Evolutionary conservation across 2,888 invertebrate genomes (phyloP), one percentile per base, ranked within the genome.

Genomic region (Eilema sororculum): DNA sequence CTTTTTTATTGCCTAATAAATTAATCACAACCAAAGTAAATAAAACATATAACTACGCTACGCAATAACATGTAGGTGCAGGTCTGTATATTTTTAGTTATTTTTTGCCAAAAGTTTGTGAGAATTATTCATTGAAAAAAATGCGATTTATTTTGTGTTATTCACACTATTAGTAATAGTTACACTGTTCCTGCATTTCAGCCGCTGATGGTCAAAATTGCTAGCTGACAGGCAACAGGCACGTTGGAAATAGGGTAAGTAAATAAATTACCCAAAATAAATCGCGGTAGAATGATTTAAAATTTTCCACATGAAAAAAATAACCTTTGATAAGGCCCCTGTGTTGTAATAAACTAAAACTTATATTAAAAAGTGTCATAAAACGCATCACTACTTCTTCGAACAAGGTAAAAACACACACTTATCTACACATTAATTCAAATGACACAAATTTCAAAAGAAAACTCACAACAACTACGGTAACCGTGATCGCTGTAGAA

Each of bases 401-500:
- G 12, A 57, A 57, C n/a, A 57, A 5, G 10, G 24, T 24, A 57
- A 20, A 58, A 24, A 58, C 8, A 25, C 25, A 60, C 30, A 30
- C 5, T 3, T 5, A 33, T 2, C 16, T 13, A 20, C 4, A 20
- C 9, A 65, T 25, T 30, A 30, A 56, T 9, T 33, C 4, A 25
- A 25, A 0, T 16, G 24, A 33, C 4, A 33, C 20, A 30, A 33
- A 33, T 22, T 13, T 6, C n/a, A 60, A 60, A 60, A 66, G 41
- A 67, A 58, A 79, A 94, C 95, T 94, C 74, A 95, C 95, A 87
- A 95, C 88, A 74, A 95, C 93, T 86, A 95, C 84, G 77, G 92
- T 90, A 80, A 95, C 94, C 72, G 95, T 95, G 72, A 95, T 87
- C 0, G 91, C 92, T 0, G 95, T 93, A 16, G 94, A 93, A 0